Evolutionary conservation across 2,888 invertebrate species (phyloP), one percentile per base, ranked within the genome.

Genomic region (Clostera curtula): DNA sequence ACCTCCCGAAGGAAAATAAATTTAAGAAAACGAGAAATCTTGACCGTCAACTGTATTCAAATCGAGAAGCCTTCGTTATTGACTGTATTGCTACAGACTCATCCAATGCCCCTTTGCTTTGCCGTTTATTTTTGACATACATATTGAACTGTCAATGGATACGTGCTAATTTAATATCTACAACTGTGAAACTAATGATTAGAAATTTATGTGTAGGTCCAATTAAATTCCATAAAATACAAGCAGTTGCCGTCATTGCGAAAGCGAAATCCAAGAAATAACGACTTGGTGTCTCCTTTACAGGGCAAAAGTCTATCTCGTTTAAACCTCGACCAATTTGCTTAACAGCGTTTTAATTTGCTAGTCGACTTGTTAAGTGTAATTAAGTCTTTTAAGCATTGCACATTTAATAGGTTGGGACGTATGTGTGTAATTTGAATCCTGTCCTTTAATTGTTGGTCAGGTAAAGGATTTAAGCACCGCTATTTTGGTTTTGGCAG

Each of bases 21-120:
- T 80, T 76, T 76, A 79, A 76, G 63, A 66, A 75, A 76, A 82
- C 77, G 74, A 80, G 79, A 74, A 74, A 74, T 72, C 75, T 72
- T 64, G 64, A 62, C 61, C 65, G 53, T 60, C 63, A 60, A 63
- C 68, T 71, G 65, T 63, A 70, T 71, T 63, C 60, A 58, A 51
- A 41, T 49, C 45, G 43, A 42, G 40, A 43, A 52, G 43, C 46
- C 43, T 50, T 52, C 45, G 53, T 43, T 56, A 43, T 42, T 37
- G 21, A 36, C 36, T 27, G 44, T 23, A 23, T 20, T 34, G 13
- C 23, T 32, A 14, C 7, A n/a, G 33, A 23, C 13, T 6, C 22
- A 29, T 48, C 30, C 60, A 61, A 38, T 41, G 48, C 49, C 17
- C 10, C 42, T 36, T 36, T n/a, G 19, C 27, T 14, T 23, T 12